Conservation (phyloP, 1,140 invertebrate genomes). For the Aricia agestis region DNA sequence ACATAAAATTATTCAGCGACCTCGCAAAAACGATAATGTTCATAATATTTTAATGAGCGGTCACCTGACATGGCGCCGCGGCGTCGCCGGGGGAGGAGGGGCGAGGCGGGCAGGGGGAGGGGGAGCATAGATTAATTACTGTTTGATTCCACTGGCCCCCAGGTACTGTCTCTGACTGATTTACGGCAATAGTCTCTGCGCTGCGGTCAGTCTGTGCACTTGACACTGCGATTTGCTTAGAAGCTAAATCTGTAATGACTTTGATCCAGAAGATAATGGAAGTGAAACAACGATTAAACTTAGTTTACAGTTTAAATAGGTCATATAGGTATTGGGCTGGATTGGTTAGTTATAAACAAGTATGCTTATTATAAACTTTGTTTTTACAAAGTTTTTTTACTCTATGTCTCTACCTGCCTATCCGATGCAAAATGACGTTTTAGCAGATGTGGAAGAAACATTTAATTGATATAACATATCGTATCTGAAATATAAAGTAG, state of each 20-base stretch:
- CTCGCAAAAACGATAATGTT: not conserved
- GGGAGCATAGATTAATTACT: conserved; percentile 53
- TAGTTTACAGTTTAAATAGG: too few relatives aligned
- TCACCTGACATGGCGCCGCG: conserved; percentile 46
- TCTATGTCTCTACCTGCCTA: too few relatives aligned
- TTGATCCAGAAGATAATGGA: not conserved
- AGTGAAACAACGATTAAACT: too few relatives aligned
- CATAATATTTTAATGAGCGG: conserved; percentile 28
- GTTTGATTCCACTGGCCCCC: conserved; percentile 45
- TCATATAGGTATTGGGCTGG: too few relatives aligned
- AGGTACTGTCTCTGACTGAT: conserved; percentile 45
- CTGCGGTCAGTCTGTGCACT: conserved; percentile 19
- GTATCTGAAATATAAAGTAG: not conserved
- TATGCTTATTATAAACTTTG: too few relatives aligned
- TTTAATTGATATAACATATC: not conserved
- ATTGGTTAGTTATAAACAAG: too few relatives aligned
- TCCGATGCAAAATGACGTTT: too few relatives aligned
- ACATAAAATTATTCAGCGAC: not conserved
- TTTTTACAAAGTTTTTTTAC: too few relatives aligned
- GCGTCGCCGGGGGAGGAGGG: conserved; percentile 28
- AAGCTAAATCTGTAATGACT: not conserved
- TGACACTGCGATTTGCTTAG: conserved; percentile 15
- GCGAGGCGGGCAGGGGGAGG: conserved; percentile 19
- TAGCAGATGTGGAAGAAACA: not conserved
- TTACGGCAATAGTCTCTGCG: conserved; percentile 34